A percentile compares a stretch with the other conserved stretches of the same genome.
Evolutionary conservation across 2,113 vertebrate genomes (phyloP).

Genomic region (Passer domesticus): DNA sequence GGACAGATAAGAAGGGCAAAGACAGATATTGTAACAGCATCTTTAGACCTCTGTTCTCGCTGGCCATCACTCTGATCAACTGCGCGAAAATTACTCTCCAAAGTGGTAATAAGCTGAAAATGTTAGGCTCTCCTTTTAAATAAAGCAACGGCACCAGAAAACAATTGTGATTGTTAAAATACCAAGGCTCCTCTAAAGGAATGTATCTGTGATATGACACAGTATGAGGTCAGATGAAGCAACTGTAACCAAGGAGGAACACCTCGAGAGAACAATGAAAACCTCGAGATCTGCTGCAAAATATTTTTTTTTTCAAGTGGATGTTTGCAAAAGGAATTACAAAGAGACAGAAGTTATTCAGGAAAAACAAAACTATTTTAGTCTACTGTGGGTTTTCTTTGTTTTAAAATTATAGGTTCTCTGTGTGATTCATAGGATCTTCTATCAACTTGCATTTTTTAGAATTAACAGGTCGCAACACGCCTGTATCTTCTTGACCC

Average conservation of each 20-base stretch:
- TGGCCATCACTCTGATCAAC: background rate
- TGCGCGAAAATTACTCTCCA: background rate
- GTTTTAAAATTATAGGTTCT: background rate
- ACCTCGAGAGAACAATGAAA: background rate
- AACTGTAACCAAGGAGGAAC: background rate
- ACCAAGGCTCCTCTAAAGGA: background rate
- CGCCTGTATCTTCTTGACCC: background rate
- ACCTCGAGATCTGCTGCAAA: background rate
- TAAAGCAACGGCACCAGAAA: background rate
- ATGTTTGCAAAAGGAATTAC: background rate
- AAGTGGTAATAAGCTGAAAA: background rate
- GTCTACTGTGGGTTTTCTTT: background rate
- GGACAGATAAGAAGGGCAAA: constrained; percentile 23
- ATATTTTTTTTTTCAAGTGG: background rate
- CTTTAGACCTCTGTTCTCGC: background rate
- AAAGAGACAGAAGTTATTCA: background rate
- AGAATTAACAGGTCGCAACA: background rate
- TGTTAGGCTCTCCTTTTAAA: background rate
- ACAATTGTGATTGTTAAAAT: background rate
- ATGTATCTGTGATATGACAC: background rate
- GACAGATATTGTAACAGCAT: background rate
- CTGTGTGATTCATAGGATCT: background rate
- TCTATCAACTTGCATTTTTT: background rate
- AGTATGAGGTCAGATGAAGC: background rate
- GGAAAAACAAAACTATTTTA: background rate